These are phyloP conservation scores for Cheracebus regulus DNA, from an alignment of 2,797 vertebrate species.

Conservation along the genomic window DNA sequence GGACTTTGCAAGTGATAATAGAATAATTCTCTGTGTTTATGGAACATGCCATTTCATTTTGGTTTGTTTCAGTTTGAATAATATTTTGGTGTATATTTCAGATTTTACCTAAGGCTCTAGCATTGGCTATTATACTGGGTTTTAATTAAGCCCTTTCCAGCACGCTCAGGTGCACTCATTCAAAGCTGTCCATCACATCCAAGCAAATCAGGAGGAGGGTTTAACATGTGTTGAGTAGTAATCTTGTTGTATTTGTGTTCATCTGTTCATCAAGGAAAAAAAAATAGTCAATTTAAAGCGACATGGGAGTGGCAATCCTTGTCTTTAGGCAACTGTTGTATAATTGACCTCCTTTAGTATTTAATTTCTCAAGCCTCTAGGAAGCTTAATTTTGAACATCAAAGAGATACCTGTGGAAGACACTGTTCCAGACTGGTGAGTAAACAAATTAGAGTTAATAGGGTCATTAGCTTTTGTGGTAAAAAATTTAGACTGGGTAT, in stretches of 20 bases:
- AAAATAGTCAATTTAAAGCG: slow-evolving; percentile 75
- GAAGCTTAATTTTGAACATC: slow-evolving; percentile 87
- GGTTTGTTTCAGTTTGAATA: background rate
- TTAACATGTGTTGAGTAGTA: slow-evolving; percentile 70
- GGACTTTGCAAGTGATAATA: slow-evolving; percentile 2
- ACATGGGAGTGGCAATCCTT: slow-evolving; percentile 78
- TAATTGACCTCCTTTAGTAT: slow-evolving; percentile 86
- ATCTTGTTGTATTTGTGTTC: slow-evolving; percentile 76
- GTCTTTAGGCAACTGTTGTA: slow-evolving; percentile 84
- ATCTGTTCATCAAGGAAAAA: slow-evolving; percentile 74
- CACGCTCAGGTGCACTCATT: slow-evolving; percentile 62
- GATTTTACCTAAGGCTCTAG: slow-evolving; percentile 54
- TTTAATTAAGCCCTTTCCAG: slow-evolving; percentile 74
- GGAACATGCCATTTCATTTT: background rate
- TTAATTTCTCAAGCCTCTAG: slow-evolving; percentile 87
- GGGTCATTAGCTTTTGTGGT: slow-evolving; percentile 85
- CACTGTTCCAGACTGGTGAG: slow-evolving; percentile 86
- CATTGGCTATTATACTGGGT: slow-evolving; percentile 38
- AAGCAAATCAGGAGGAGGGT: slow-evolving; percentile 72
- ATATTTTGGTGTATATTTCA: slow-evolving; percentile 61
- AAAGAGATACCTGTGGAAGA: slow-evolving; percentile 86
- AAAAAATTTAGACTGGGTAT: slow-evolving; percentile 84
- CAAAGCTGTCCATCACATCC: slow-evolving; percentile 76
- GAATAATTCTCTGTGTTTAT: slow-evolving; percentile 13
- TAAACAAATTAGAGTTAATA: slow-evolving; percentile 88